These are phyloP conservation scores for Hypsibius dujardini DNA, from an alignment of 1,140 invertebrate species.

Conservation along the genomic window DNA sequence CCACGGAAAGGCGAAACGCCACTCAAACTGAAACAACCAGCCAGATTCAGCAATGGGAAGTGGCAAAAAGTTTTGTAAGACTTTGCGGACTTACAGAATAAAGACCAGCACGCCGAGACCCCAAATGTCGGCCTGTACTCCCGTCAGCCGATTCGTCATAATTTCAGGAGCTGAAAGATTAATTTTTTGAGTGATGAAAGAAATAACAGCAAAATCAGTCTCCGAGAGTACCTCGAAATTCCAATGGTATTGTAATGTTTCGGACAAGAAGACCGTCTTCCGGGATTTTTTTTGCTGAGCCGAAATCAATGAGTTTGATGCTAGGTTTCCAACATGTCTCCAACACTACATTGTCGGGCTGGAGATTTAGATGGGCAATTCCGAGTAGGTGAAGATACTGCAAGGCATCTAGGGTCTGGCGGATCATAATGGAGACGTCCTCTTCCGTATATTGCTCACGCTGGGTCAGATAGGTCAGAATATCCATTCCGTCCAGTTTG, in stretches of 20 bases:
- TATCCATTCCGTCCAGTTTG: constrained; percentile 72
- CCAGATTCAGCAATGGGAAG: constrained; percentile 17
- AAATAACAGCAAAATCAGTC: constrained; percentile 14
- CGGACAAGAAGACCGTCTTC: constrained; percentile 54
- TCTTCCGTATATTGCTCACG: constrained; percentile 75
- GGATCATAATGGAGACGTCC: constrained; percentile 61
- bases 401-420: constrained; percentile 62
- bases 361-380: constrained; percentile 73
- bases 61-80: constrained; percentile 6
- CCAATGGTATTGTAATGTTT: constrained; percentile 42
- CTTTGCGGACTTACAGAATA: constrained; percentile 52
- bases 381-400: constrained; percentile 84
- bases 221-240: constrained; percentile 46
- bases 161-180: constrained; percentile 67
- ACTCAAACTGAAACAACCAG: constrained; percentile 43
- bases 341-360: constrained; percentile 93
- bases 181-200: not conserved
- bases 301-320: constrained; percentile 80
- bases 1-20: constrained; percentile 80
- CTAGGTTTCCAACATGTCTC: constrained; percentile 55
- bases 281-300: constrained; percentile 56
- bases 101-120: constrained; percentile 77
- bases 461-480: constrained; percentile 65
- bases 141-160: constrained; percentile 36
- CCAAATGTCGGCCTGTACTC: constrained; percentile 76